A percentile compares a stretch with the other conserved stretches of the same genome.
Evolutionary conservation across 2,113 vertebrate species (phyloP).

Genomic region (Cyprinodon tularosa): DNA sequence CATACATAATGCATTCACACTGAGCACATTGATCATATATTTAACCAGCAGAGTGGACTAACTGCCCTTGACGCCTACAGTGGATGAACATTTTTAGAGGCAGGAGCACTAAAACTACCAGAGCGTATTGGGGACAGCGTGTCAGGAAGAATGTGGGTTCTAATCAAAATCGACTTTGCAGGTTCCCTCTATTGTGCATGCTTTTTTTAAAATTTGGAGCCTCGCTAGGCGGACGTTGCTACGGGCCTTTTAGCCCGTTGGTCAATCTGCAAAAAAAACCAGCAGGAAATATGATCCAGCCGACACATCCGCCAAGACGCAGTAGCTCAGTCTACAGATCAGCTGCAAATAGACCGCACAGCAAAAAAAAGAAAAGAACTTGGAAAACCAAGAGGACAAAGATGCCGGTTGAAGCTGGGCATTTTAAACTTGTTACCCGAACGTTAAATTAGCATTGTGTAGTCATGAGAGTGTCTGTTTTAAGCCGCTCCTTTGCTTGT

Average conservation of each 20-base stretch:
- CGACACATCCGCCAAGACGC: constrained; percentile 56
- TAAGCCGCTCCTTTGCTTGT: constrained; percentile 22
- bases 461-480: constrained; percentile 53
- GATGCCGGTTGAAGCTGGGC: constrained; percentile 25
- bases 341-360: constrained; percentile 11
- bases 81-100: no score
- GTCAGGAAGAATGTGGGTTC: not conserved
- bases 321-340: constrained; percentile 41
- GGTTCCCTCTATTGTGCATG: no score
- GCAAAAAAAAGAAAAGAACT: constrained; percentile 9
- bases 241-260: constrained; percentile 59
- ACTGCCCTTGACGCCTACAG: no score
- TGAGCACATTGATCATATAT: no score
- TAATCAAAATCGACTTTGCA: not conserved
- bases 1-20: no score
- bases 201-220: not conserved
- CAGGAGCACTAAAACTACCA: no score
- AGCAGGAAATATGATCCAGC: constrained; percentile 34
- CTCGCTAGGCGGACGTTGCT: constrained; percentile 37
- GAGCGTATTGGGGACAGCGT: no score
- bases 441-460: constrained; percentile 50
- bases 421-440: constrained; percentile 37
- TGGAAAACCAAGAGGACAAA: constrained; percentile 18
- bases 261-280: constrained; percentile 54
- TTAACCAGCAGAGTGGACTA: no score